Evolutionary conservation across 2,888 invertebrate genomes (phyloP).

Genomic region (Stenodema calcarata): DNA sequence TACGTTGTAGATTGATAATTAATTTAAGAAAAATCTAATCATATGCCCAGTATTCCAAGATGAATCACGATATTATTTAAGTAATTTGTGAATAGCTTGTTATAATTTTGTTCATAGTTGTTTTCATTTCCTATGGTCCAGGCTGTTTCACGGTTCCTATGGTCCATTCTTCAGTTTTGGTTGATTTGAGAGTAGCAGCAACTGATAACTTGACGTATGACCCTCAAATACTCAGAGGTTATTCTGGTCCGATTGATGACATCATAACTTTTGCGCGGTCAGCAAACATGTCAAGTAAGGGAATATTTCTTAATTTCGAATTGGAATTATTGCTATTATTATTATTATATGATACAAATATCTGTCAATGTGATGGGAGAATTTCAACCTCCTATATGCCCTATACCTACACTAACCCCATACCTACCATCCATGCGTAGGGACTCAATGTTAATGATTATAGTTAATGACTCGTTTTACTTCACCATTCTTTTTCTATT

Average conservation of each 20-base stretch:
- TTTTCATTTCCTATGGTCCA: neutral
- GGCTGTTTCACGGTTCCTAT: conserved; percentile 88
- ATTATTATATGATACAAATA: too few relatives aligned
- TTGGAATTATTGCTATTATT: too few relatives aligned
- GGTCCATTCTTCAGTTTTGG: conserved; percentile 87
- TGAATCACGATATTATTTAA: too few relatives aligned
- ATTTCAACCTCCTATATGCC: too few relatives aligned
- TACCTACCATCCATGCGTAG: too few relatives aligned
- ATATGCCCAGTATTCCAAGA: too few relatives aligned
- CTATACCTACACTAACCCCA: too few relatives aligned
- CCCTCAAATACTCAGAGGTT: conserved; percentile 68
- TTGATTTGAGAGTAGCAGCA: conserved; percentile 70
- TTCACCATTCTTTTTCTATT: conserved; percentile 48
- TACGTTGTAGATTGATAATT: too few relatives aligned
- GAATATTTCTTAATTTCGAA: neutral
- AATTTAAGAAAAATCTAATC: too few relatives aligned
- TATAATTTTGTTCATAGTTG: too few relatives aligned
- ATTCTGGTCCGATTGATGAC: conserved; percentile 85
- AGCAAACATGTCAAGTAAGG: conserved; percentile 70
- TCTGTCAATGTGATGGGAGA: too few relatives aligned
- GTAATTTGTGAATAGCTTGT: too few relatives aligned
- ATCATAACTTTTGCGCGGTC: conserved; percentile 90
- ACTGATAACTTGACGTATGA: conserved; percentile 78
- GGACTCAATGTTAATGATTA: neutral
- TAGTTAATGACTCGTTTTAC: neutral